phyloP scores from a whole-genome alignment of 2,797 vertebrate species.

The Macroramphosus scolopax region DNA sequence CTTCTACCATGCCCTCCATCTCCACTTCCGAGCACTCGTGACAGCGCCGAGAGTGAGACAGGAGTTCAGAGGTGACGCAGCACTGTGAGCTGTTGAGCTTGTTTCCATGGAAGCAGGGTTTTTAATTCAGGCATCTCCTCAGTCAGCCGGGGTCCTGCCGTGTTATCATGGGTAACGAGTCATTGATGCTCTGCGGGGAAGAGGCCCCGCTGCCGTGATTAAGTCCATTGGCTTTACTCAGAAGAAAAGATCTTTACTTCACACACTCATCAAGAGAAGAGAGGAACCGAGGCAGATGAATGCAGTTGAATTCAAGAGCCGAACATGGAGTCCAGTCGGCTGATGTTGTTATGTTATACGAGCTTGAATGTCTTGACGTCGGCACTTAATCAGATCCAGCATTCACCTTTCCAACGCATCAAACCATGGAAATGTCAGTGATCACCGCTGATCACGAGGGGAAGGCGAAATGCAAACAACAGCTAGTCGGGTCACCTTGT shows the following conservation, averaged over 20 bases:
- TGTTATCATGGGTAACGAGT: slow-evolving; percentile 71
- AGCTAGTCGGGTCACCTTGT: slow-evolving; percentile 61
- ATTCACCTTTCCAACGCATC: slow-evolving; percentile 7
- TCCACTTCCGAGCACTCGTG: slow-evolving; percentile 68
- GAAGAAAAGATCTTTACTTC: slow-evolving; percentile 56
- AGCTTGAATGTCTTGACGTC: slow-evolving; percentile 5
- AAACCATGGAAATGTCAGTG: slow-evolving; percentile 32
- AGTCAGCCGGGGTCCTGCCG: slow-evolving; percentile 75
- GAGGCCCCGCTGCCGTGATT: slow-evolving; percentile 59
- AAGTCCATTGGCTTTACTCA: slow-evolving; percentile 68
- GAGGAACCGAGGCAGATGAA: slow-evolving; percentile 37
- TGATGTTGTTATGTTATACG: slow-evolving; percentile 5
- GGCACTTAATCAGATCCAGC: slow-evolving; percentile 4
- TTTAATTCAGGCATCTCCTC: slow-evolving; percentile 77
- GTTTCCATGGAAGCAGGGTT: slow-evolving; percentile 76
- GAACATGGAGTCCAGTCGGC: neutral
- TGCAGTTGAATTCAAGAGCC: slow-evolving; percentile 18
- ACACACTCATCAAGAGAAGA: slow-evolving; percentile 41
- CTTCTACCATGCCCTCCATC: slow-evolving; percentile 45
- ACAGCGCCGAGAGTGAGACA: slow-evolving; percentile 66
- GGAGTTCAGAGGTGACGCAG: slow-evolving; percentile 77
- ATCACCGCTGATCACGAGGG: slow-evolving; percentile 38
- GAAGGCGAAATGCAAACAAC: too few relatives aligned
- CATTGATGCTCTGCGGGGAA: slow-evolving; percentile 71
- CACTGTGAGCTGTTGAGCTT: slow-evolving; percentile 56